Evolutionary conservation across 2,113 vertebrate species (phyloP).

Genomic region (Prionailurus bengalensis): DNA sequence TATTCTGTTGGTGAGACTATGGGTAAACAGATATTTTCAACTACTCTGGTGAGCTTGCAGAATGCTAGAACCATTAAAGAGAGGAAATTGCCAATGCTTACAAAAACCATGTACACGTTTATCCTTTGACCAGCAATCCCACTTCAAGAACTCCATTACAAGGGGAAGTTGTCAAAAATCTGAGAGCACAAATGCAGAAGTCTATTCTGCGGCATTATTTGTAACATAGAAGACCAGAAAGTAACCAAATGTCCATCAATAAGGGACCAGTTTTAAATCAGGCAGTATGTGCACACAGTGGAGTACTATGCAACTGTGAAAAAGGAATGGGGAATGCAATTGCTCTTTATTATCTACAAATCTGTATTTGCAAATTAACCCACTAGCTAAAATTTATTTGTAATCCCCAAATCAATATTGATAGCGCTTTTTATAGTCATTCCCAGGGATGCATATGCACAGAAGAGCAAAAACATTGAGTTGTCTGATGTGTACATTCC

Average conservation of each 20-base stretch:
- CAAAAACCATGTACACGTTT: background rate
- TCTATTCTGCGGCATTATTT: background rate
- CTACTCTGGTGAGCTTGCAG: background rate
- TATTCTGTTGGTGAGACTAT: background rate
- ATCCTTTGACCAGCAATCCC: background rate
- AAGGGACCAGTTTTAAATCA: background rate
- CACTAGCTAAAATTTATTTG: background rate
- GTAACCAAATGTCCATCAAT: background rate
- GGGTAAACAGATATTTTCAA: background rate
- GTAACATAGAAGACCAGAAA: background rate
- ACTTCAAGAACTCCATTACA: background rate
- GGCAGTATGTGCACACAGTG: background rate
- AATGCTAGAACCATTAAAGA: background rate
- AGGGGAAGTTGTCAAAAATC: background rate
- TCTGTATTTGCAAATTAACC: background rate
- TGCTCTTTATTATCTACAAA: background rate
- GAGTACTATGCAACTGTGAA: background rate
- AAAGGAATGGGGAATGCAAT: background rate
- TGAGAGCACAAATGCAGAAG: background rate
- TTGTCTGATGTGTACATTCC: fast-evolving
- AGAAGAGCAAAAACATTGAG: background rate
- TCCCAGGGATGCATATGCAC: background rate
- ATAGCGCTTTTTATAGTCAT: background rate
- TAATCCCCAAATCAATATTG: background rate
- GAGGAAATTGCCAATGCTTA: background rate